phyloP scores from a whole-genome alignment of 1,140 invertebrate genomes.

The Drosophila tristis region DNA sequence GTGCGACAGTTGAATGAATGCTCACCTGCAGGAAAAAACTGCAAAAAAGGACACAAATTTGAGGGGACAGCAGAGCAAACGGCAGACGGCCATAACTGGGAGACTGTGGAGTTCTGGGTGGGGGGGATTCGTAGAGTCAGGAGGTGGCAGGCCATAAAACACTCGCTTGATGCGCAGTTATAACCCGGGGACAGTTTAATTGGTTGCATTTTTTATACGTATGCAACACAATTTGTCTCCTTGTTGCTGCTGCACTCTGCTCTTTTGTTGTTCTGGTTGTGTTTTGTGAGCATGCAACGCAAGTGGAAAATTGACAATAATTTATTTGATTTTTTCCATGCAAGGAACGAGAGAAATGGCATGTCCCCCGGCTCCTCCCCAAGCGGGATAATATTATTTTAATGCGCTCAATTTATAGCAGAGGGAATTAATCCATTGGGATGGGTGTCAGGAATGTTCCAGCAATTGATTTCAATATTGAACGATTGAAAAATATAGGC shows the following conservation, averaged over 20 bases:
- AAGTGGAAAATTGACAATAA: slow-evolving; percentile 82
- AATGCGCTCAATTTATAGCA: slow-evolving; percentile 70
- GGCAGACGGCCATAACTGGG: slow-evolving; percentile 5
- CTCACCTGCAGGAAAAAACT: slow-evolving; percentile 57
- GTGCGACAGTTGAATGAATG: slow-evolving; percentile 5
- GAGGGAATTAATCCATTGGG: slow-evolving; percentile 13
- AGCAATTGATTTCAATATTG: neutral
- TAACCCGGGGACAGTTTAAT: slow-evolving; percentile 84
- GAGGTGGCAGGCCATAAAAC: slow-evolving; percentile 72
- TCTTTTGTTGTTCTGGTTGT: neutral
- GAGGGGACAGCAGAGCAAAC: slow-evolving; percentile 1
- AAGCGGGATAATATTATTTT: slow-evolving; percentile 71
- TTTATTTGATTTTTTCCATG: slow-evolving; percentile 72
- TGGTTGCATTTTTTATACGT: slow-evolving; percentile 80
- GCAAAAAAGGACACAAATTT: slow-evolving; percentile 29
- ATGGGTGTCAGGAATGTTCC: slow-evolving; percentile 1
- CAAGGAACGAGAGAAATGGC: slow-evolving; percentile 33
- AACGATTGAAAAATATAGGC: neutral
- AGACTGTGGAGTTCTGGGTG: no score
- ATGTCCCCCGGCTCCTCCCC: slow-evolving; percentile 21
- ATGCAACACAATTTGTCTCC: slow-evolving; percentile 52
- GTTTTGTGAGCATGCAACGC: slow-evolving; percentile 35
- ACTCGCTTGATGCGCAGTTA: slow-evolving; percentile 79
- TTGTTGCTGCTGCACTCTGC: neutral
- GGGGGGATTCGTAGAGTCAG: neutral